Evolutionary conservation across 2,113 vertebrate genomes (phyloP).

Genomic region (Rhizomys pruinosus): DNA sequence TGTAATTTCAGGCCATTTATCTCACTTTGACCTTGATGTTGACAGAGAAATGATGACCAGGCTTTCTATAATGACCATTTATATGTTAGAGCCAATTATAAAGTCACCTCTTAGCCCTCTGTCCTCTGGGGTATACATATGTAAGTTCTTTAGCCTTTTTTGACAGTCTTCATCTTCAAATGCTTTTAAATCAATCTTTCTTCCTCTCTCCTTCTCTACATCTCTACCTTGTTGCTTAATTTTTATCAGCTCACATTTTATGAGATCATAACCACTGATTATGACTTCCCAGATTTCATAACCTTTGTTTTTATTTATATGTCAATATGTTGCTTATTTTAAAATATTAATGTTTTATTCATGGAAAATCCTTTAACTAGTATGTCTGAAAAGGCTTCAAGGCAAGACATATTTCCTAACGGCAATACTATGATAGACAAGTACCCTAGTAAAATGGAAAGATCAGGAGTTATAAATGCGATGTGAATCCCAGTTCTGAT

Average conservation of each 20-base stretch:
- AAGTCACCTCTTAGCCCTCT: slow-evolving; percentile 3
- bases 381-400: slow-evolving; percentile 24
- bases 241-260: slow-evolving; percentile 29
- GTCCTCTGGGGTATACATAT: background rate
- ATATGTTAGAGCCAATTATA: slow-evolving; percentile 46
- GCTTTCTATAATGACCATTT: slow-evolving; percentile 21
- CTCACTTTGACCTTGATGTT: slow-evolving; percentile 62
- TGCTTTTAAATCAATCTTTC: slow-evolving; percentile 21
- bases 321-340: background rate
- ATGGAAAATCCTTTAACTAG: background rate
- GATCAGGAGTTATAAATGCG: background rate
- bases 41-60: slow-evolving; percentile 22
- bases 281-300: slow-evolving; percentile 3
- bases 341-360: background rate
- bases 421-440: background rate
- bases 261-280: background rate
- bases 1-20: slow-evolving; percentile 50
- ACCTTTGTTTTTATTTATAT: slow-evolving; percentile 7
- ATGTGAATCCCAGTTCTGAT: background rate
- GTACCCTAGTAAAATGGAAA: background rate
- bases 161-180: background rate
- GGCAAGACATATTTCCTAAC: background rate
- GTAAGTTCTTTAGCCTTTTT: slow-evolving; percentile 10
- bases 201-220: background rate
- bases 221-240: background rate